Base-by-base conservation (phyloP, 2,113 vertebrate species). In the Oreamnos americanus region DNA sequence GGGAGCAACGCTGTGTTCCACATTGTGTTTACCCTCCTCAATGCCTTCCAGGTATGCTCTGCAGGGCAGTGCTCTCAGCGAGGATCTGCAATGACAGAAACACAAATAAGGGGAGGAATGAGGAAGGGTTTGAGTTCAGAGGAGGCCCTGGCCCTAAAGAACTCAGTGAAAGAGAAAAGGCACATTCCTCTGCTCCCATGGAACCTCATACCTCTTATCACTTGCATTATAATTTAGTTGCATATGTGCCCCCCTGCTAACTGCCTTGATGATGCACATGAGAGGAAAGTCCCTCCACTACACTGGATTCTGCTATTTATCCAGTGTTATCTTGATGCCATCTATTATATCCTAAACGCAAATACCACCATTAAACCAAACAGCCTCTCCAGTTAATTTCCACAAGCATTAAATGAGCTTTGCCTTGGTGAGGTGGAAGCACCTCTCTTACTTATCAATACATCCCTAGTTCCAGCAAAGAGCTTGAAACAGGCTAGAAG, bases 41-140 rank as follows among this genome's bases (percentile, higher is more conserved):
- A 99, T 30, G 91, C 98, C 94, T 98, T 99, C 47, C 99, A 99
- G 98, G 99, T 99, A 96, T 98, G 98, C 98, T 90, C 53, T 39
- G 30, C 0, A 0, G 51, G 6, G 25, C 17, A 4, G 1, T 5
- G 0, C 2, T 30, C 39, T 25, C 64, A 13, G 87, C 60, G 43
- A 85, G 43, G 25, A 7, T 33, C 62, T 11, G 11, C 25, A 96
- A 91, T 94, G 90, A 47, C 15, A 88, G 96, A 97, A 91, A 86
- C 95, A 95, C 88, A 96, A 91, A 91, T 51, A 89, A 28, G 26
- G 36, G 62, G 43, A 67, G 91, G 94, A 95, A 96, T 74, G 76
- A 47, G 86, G 82, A 95, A 90, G 39, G 28, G 45, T 74, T 89
- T 85, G 36, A 47, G 25, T 95, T 49, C 60, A 25, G 64, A 79